Evolutionary conservation across 2,797 vertebrate species (phyloP), one percentile per base, ranked within the genome.

Genomic region (Gobio occitaniae): DNA sequence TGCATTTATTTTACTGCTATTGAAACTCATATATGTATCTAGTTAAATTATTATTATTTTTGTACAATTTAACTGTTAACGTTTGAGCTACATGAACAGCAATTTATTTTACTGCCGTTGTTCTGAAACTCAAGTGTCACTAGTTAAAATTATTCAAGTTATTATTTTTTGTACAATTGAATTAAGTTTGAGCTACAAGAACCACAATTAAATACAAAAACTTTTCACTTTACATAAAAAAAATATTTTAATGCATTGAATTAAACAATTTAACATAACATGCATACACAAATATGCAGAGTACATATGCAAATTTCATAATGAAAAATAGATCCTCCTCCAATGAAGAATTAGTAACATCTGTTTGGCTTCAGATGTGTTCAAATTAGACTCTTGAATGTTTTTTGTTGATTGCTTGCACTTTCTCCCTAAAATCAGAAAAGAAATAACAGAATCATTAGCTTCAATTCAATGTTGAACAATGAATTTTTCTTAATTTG

Each of bases 361-460:
- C 56, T 38, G 21, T 56, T 36, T 25, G 21, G 10, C 7, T 25
- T 44, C 36, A 29, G 75, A 48, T 29, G 10, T 32, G 48, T 12
- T 6, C 56, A 19, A 21, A 3, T n/a, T 50, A 52, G 2, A 0
- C 2, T 0, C 8, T 29, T 15, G 79, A 12, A 1, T 47, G 83
- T 25, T 82, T 86, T 2, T 9, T 29, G 72, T 91, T 92, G 85
- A 94, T 80, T 15, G 4, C 59, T 36, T 79, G 72, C 3, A 91
- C 94, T 77, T 79, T 87, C 0, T 17, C 72, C 88, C 94, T 95
- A 89, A 47, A 63, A 89, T 70, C 0, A 54, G 50, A 76, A 76
- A n/a, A 71, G 15, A 65, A 11, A 70, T 21, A 50, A 66, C 19
- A 25, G 3, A 48, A 61, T 16, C 5, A 38, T 83, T 83, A 85